A percentile compares a stretch with the other conserved stretches of the same genome.
phyloP scores from a whole-genome alignment of 2,888 invertebrate genomes.

The Lasioglossum lativentre region DNA sequence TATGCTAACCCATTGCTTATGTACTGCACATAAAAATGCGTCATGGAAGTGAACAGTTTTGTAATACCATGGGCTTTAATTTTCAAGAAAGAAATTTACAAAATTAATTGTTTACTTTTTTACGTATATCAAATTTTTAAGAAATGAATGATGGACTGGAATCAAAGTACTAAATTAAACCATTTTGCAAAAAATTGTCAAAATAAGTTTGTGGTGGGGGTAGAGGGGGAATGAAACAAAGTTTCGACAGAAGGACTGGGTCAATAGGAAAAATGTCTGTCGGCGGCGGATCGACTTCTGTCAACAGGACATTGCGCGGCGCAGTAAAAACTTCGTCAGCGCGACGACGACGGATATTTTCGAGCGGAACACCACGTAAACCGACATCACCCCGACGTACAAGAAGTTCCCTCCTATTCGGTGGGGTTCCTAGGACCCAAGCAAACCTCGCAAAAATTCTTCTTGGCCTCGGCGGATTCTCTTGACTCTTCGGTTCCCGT shows the following conservation, averaged over 20 bases:
- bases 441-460: neutral
- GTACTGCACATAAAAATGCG: neutral
- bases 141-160: too few species aligned
- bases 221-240: constrained; percentile 21
- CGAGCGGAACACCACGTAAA: constrained; percentile 7
- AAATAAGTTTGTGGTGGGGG: neutral
- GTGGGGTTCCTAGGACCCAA: neutral
- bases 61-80: neutral
- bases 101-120: too few species aligned
- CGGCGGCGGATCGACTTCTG: constrained; percentile 38
- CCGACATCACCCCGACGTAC: neutral
- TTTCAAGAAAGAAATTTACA: too few species aligned
- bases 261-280: constrained; percentile 45
- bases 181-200: neutral
- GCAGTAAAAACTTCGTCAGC: constrained; percentile 49
- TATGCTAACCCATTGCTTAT: neutral
- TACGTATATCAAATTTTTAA: too few species aligned
- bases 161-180: neutral
- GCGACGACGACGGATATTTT: constrained; percentile 32
- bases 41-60: neutral
- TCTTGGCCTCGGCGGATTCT: neutral
- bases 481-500: constrained; percentile 5
- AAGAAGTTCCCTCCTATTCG: constrained; percentile 14
- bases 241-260: constrained; percentile 60
- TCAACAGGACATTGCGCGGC: constrained; percentile 50